Evolutionary conservation across 2,113 vertebrate species (phyloP).

Genomic region (Corvus hawaiiensis): DNA sequence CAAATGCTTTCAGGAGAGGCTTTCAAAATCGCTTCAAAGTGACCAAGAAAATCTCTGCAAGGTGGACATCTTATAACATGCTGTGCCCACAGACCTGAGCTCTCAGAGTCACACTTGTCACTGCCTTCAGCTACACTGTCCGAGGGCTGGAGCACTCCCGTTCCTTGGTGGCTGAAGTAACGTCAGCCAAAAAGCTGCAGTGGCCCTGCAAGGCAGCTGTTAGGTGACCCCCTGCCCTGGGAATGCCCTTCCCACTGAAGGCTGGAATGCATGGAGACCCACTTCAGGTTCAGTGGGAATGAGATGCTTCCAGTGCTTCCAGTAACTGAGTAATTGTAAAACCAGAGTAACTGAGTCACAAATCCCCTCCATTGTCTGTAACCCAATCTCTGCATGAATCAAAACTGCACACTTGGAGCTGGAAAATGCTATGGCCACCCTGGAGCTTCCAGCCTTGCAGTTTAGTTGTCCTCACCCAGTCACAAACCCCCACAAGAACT

Average conservation of each 20-base stretch:
- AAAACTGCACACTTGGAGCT: background rate
- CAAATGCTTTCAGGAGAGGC: background rate
- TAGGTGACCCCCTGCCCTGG: background rate
- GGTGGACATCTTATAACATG: background rate
- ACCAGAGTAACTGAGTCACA: background rate
- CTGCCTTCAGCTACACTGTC: background rate
- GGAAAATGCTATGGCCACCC: background rate
- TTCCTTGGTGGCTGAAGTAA: background rate
- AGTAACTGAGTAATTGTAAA: background rate
- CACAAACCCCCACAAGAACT: background rate
- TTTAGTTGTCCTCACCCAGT: background rate
- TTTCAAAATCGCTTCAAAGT: background rate
- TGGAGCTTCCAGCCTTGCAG: background rate
- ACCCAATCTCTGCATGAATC: background rate
- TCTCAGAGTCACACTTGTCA: background rate
- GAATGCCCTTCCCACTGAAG: background rate
- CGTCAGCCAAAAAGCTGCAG: background rate
- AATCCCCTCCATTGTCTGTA: background rate
- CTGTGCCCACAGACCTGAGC: background rate
- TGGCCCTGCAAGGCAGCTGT: background rate
- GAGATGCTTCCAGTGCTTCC: background rate
- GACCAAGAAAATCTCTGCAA: background rate
- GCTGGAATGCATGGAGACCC: background rate
- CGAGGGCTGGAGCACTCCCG: background rate
- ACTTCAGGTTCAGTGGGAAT: background rate